Evolutionary conservation across 2,888 invertebrate genomes (phyloP).

Genomic region (Trissolcus brochymenae): DNA sequence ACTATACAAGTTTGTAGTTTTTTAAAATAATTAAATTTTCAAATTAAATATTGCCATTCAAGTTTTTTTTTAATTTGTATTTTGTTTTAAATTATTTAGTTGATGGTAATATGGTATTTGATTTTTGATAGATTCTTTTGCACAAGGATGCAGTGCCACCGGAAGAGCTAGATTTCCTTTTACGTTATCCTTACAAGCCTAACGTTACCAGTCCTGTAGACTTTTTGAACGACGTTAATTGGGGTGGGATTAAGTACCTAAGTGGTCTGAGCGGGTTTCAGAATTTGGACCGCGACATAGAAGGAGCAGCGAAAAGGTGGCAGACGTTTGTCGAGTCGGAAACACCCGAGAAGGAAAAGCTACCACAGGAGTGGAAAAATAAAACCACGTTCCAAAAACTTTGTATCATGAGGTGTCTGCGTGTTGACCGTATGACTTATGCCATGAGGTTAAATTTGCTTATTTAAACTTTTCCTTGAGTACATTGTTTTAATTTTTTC

Average conservation of each 20-base stretch:
- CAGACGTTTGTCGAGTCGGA: constrained; percentile 94
- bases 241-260: constrained; percentile 90
- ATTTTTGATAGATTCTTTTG: constrained; percentile 78
- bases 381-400: constrained; percentile 89
- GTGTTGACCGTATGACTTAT: constrained; percentile 96
- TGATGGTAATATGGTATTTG: too few relatives aligned
- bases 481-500: not conserved
- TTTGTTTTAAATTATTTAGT: too few relatives aligned
- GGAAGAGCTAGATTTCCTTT: constrained; percentile 89
- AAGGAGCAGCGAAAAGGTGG: constrained; percentile 94
- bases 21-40: not conserved
- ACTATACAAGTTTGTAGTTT: constrained; percentile 83
- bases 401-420: constrained; percentile 93
- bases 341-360: constrained; percentile 93
- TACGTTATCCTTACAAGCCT: constrained; percentile 89
- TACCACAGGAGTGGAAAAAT: constrained; percentile 97
- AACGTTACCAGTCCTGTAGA: constrained; percentile 87
- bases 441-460: constrained; percentile 81
- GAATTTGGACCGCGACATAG: constrained; percentile 92
- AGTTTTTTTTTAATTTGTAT: too few relatives aligned
- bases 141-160: constrained; percentile 83
- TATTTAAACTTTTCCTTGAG: not conserved
- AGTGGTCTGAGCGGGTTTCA: constrained; percentile 87
- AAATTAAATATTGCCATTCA: too few relatives aligned
- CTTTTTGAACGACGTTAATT: constrained; percentile 86